Evolutionary conservation across 2,113 vertebrate genomes (phyloP).

Genomic region (Mixornis gularis): DNA sequence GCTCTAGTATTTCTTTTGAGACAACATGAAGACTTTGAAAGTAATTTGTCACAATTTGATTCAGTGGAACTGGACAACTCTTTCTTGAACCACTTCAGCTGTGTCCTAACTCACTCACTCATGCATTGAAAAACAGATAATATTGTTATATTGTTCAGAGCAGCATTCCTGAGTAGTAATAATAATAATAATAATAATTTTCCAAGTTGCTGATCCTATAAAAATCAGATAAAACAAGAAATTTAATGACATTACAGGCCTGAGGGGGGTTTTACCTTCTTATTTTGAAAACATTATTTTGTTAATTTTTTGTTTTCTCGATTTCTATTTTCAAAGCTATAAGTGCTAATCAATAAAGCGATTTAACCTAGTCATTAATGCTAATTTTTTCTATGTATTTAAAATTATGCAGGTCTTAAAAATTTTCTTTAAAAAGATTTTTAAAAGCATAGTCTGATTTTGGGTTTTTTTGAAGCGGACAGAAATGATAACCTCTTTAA

Average conservation of each 20-base stretch:
- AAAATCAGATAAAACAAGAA: background rate
- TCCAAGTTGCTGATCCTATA: background rate
- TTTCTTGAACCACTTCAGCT: background rate
- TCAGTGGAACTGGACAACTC: background rate
- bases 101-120: background rate
- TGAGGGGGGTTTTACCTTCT: fast-evolving
- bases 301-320: background rate
- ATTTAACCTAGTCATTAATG: background rate
- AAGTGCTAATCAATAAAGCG: background rate
- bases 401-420: background rate
- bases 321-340: background rate
- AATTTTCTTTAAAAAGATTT: fast-evolving
- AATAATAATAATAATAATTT: too few species aligned
- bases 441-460: background rate
- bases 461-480: background rate
- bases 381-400: background rate
- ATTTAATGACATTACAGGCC: background rate
- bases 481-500: background rate
- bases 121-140: background rate
- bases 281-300: background rate
- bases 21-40: background rate
- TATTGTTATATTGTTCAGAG: background rate
- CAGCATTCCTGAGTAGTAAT: background rate
- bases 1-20: background rate
- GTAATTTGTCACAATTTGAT: background rate